Percentiles rank a stretch among this genome's conserved stretches.
phyloP scores from a whole-genome alignment of 2,113 vertebrate species.

The rat (Rattus norvegicus) region GRCr8 NC_086027.1:18644501-18645000 shows the following conservation, averaged over 20 bases:
- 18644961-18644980: not conserved
- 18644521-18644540: not conserved
- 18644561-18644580: not conserved
- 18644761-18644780: not conserved
- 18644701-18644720: not conserved
- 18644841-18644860: not conserved
- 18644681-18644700: not conserved
- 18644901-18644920: not conserved
- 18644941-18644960: not conserved
- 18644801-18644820: not conserved
- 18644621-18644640: not conserved
- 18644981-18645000: not conserved
- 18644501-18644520: not conserved
- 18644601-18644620: not conserved
- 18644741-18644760: not conserved
- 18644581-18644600: not conserved
- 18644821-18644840: not conserved
- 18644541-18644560: not conserved
- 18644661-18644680: not conserved
- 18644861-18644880: not conserved
- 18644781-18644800: not conserved
- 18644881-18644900: not conserved
- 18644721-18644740: not conserved
- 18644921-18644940: not conserved
- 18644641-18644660: not conserved